phyloP scores from a whole-genome alignment of 2,113 vertebrate genomes.

The Mohoua ochrocephala region DNA sequence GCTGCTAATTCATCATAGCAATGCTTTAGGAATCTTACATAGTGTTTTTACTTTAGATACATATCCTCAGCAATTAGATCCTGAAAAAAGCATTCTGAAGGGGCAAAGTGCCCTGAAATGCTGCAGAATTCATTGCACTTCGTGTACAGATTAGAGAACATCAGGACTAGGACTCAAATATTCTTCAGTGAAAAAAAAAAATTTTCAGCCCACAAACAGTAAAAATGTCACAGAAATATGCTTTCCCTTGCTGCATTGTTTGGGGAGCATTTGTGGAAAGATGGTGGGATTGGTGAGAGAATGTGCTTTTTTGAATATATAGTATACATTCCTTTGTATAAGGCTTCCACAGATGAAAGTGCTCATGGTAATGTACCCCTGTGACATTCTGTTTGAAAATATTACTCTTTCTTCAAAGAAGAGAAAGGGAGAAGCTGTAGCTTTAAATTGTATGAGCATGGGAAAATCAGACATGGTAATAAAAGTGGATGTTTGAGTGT shows the following conservation, averaged over 20 bases:
- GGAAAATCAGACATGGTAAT: slow-evolving; percentile 53
- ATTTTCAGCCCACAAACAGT: not conserved
- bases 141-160: not conserved
- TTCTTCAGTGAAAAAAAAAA: not conserved
- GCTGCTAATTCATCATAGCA: not conserved
- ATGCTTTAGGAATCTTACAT: not conserved
- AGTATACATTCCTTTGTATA: not conserved
- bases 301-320: not conserved
- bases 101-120: not conserved
- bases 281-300: not conserved
- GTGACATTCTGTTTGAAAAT: slow-evolving; percentile 50
- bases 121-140: not conserved
- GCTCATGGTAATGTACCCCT: slow-evolving; percentile 14
- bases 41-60: not conserved
- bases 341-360: slow-evolving; percentile 41
- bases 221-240: not conserved
- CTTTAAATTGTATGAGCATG: slow-evolving; percentile 41
- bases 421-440: slow-evolving; percentile 49
- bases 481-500: slow-evolving; percentile 54
- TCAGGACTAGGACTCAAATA: not conserved
- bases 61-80: not conserved
- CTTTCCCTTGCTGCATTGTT: not conserved
- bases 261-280: not conserved
- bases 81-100: not conserved
- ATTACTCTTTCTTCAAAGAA: slow-evolving; percentile 41